phyloP scores from a whole-genome alignment of 2,113 vertebrate species.

The Psittacus erithacus region DNA sequence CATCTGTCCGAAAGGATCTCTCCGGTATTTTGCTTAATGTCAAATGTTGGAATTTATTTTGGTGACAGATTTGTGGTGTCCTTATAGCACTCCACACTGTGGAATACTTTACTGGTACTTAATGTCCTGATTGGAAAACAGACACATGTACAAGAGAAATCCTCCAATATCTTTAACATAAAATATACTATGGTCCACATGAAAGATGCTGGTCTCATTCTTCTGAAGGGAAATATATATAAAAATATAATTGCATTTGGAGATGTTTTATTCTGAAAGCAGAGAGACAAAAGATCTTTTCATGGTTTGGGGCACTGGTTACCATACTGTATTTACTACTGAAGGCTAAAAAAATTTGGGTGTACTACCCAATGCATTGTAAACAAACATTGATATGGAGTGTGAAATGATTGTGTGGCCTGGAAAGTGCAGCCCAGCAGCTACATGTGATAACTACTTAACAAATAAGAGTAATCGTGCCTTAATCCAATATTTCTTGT shows the following conservation, averaged over 20 bases:
- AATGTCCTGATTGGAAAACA: background rate
- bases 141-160: rapidly evolving
- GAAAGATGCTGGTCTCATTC: background rate
- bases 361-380: background rate
- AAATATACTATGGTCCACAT: rapidly evolving
- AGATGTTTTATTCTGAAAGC: background rate
- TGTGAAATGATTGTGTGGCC: background rate
- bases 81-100: background rate
- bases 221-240: background rate
- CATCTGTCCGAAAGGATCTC: background rate
- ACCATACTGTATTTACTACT: background rate
- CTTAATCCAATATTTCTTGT: background rate
- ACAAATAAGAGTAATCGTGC: background rate
- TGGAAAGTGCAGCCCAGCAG: background rate
- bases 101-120: background rate
- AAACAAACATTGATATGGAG: background rate
- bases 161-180: background rate
- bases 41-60: background rate
- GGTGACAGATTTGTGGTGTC: background rate
- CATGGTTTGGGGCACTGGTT: background rate
- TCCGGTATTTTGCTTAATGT: background rate
- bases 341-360: background rate
- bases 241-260: background rate
- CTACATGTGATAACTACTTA: background rate
- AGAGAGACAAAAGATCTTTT: background rate